These are phyloP conservation scores for Phasianus colchicus DNA, from an alignment of 2,113 vertebrate species.

Conservation along the genomic window DNA sequence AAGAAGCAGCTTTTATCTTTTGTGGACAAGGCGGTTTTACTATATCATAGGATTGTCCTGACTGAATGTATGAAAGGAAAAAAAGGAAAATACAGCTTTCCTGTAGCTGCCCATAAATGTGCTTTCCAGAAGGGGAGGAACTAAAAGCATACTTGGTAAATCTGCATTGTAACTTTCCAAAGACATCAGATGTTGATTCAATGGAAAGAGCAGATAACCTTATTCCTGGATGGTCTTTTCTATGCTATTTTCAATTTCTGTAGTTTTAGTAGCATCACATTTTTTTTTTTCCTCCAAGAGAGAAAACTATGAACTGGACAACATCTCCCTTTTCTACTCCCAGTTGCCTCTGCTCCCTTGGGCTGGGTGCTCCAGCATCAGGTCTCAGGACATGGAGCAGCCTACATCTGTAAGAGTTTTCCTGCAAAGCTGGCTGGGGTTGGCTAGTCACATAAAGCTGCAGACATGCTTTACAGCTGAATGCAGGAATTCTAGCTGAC, in stretches of 20 bases:
- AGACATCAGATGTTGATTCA: rapidly evolving
- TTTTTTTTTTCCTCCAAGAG: not conserved
- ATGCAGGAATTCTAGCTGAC: not conserved
- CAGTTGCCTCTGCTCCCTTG: not conserved
- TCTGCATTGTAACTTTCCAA: not conserved
- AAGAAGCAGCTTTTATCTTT: not conserved
- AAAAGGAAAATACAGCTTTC: not conserved
- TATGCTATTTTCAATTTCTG: not conserved
- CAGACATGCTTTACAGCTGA: not conserved
- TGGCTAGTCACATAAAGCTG: not conserved
- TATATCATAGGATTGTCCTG: not conserved
- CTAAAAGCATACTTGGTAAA: not conserved
- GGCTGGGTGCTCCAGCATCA: not conserved
- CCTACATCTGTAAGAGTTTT: not conserved
- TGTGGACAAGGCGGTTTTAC: not conserved
- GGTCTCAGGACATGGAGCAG: rapidly evolving
- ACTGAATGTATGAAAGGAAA: not conserved
- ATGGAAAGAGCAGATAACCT: not conserved
- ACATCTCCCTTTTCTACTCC: not conserved
- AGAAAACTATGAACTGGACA: not conserved
- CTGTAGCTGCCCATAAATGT: not conserved
- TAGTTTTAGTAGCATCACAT: not conserved
- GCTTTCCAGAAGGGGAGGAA: not conserved
- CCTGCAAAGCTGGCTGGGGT: not conserved
- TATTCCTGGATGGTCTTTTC: not conserved